Percentiles rank a stretch among this genome's conserved stretches.
phyloP scores from a whole-genome alignment of 2,113 vertebrate species.

The Antigone vipio region DNA sequence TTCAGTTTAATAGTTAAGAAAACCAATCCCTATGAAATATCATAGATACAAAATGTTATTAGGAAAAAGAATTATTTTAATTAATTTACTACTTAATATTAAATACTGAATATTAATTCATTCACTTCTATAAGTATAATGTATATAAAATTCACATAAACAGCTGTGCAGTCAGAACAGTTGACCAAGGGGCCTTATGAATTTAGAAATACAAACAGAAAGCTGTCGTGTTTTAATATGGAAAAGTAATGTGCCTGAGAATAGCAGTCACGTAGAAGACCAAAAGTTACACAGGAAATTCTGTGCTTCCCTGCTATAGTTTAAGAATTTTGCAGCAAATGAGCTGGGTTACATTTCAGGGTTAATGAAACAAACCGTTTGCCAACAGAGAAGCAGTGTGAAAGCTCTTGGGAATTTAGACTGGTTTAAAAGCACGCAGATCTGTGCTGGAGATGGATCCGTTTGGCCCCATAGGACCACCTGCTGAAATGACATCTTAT shows the following conservation, averaged over 20 bases:
- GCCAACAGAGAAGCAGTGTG: background rate
- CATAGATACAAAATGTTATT: background rate
- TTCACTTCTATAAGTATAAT: background rate
- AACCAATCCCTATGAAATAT: background rate
- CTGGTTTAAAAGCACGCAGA: background rate
- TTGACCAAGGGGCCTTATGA: background rate
- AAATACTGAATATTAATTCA: background rate
- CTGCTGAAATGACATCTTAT: background rate
- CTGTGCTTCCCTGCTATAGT: background rate
- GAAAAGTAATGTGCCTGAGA: background rate
- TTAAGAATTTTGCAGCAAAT: background rate
- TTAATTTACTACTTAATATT: background rate
- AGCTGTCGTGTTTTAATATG: background rate
- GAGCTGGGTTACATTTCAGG: background rate
- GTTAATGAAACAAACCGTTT: background rate
- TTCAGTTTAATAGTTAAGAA: background rate
- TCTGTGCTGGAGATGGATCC: background rate
- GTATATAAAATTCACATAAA: background rate
- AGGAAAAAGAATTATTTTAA: background rate
- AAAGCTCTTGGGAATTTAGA: background rate
- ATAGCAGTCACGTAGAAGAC: background rate
- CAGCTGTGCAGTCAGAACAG: background rate
- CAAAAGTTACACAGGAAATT: background rate
- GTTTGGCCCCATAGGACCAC: background rate
- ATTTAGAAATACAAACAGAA: background rate